Base-by-base conservation (phyloP, 2,797 vertebrate species). In the Mastacembelus armatus region DNA sequence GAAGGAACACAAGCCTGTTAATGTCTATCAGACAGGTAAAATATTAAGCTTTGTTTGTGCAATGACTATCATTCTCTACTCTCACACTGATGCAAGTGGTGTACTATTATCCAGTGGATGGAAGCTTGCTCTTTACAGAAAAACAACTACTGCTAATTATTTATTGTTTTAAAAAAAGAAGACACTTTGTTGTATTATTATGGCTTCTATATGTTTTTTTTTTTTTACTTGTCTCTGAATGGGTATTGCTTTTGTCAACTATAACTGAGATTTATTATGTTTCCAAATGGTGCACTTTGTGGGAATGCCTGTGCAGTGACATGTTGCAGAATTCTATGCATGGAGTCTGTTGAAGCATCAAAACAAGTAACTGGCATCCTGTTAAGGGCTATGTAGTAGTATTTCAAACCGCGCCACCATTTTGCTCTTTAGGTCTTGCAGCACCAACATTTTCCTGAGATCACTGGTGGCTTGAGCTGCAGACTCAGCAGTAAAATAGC, bases 281-380 rank as follows among this genome's bases (percentile, higher is more conserved):
- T 82, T 78, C 59, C 49, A 69, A 70, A 76, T 71, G 67, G 84
- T 91, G 91, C 89, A 91, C 88, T 90, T 90, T 88, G 86, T 91
- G 78, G 89, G 88, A 86, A 90, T 88, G 88, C 89, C 81, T 71
- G 82, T 88, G 78, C 80, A 65, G 87, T 89, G 80, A 85, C 74
- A 71, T 76, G 65, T 87, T 76, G 76, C 85, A 82, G 81, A 88
- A 75, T 80, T 89, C 87, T 88, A 86, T 90, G 90, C 91, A 91
- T 91, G 87, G 78, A 85, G 75, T 89, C 83, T 85, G 78, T 85
- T 51, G 2, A 74, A 71, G 78, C 85, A 85, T 88, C 85, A 64
- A 78, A 76, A 83, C 74, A 72, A 30, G 42, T 78, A 77, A 77
- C 72, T 67, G 65, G 70, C 74, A 68, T 85, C 76, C 78, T 77